These are phyloP conservation scores for Schizotus pectinicornis DNA, from an alignment of 2,888 invertebrate genomes.

Conservation along the genomic window DNA sequence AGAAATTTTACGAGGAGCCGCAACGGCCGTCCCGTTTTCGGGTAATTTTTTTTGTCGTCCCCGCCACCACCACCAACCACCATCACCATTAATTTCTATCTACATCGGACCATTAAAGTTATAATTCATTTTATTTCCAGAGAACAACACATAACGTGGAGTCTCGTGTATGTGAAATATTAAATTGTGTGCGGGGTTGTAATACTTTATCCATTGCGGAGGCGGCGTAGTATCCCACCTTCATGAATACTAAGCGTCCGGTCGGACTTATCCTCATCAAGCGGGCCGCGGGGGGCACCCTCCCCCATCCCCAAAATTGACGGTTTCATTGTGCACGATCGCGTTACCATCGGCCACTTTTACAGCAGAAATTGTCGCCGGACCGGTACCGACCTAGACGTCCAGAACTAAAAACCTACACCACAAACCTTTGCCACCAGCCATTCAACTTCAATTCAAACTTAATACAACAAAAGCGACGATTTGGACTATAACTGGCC, in stretches of 20 bases:
- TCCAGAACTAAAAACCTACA: too few species aligned
- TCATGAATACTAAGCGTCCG: slow-evolving; percentile 33
- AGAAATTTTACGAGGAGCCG: not conserved
- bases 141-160: too few species aligned
- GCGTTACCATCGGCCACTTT: too few species aligned
- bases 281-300: not conserved
- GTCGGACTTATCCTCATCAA: slow-evolving; percentile 22
- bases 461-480: too few species aligned
- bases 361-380: too few species aligned
- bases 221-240: slow-evolving; percentile 27
- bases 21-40: too few species aligned
- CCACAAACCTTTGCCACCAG: too few species aligned
- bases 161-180: slow-evolving; percentile 41
- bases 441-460: too few species aligned
- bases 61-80: not conserved
- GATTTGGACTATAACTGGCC: too few species aligned
- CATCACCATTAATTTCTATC: slow-evolving; percentile 20
- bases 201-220: slow-evolving; percentile 42
- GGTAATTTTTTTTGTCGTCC: slow-evolving; percentile 3
- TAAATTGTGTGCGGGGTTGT: slow-evolving; percentile 37
- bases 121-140: slow-evolving; percentile 36
- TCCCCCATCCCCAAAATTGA: too few species aligned
- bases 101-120: slow-evolving; percentile 31
- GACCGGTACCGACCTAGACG: too few species aligned
- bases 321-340: too few species aligned